Evolutionary conservation across 2,113 vertebrate species (phyloP).

Genomic region (Odocoileus hemionus): DNA sequence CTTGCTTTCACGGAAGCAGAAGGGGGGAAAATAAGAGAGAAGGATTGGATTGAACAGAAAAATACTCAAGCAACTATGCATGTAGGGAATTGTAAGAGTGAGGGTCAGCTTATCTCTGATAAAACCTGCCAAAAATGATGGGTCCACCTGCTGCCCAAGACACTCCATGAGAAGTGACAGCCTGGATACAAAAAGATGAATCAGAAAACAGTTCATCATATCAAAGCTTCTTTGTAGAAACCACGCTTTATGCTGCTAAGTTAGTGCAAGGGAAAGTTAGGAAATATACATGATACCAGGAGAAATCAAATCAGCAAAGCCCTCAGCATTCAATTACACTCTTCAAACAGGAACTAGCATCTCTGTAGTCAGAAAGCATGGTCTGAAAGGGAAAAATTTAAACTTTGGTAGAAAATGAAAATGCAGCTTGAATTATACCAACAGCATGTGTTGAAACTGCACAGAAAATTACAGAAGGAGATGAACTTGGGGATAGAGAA

Average conservation of each 20-base stretch:
- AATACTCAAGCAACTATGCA: neutral
- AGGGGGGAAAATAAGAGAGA: rapidly evolving
- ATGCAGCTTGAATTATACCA: neutral
- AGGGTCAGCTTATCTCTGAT: neutral
- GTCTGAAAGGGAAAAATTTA: neutral
- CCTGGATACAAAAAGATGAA: no score
- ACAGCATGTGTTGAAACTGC: neutral
- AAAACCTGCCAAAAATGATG: neutral
- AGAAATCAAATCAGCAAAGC: neutral
- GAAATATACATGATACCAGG: neutral
- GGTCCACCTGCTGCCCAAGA: neutral
- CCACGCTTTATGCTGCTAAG: neutral
- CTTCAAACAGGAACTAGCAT: neutral
- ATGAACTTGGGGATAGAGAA: neutral
- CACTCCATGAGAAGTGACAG: neutral
- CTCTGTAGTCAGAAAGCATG: neutral
- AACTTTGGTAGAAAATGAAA: neutral
- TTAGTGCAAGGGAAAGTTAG: neutral
- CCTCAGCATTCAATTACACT: no score
- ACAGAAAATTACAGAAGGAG: neutral
- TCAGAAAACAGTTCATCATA: neutral
- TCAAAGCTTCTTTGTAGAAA: neutral
- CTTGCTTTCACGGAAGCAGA: neutral
- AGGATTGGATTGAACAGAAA: neutral
- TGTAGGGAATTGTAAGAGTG: neutral